Percentiles rank a stretch among this genome's conserved stretches.
phyloP scores from a whole-genome alignment of 1,140 invertebrate genomes.

The Leptinotarsa undecemlineata region DNA sequence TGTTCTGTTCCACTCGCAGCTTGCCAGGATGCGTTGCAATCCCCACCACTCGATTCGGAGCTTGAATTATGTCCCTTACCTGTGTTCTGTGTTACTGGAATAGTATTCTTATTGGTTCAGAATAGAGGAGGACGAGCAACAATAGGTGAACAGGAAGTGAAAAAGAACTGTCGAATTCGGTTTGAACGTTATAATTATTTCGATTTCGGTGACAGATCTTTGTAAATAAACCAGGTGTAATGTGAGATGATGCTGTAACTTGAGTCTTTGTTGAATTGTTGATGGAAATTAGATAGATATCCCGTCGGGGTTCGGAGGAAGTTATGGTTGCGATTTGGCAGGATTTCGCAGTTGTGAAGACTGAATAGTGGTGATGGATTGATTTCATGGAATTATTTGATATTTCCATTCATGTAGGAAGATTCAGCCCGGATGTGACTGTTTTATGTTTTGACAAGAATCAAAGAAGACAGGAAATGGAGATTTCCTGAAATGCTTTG shows the following conservation, averaged over 20 bases:
- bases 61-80: constrained; percentile 25
- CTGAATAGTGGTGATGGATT: constrained; percentile 1
- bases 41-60: constrained; percentile 18
- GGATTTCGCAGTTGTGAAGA: constrained; percentile 10
- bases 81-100: constrained; percentile 21
- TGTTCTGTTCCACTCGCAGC: constrained; percentile 21
- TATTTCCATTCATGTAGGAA: neutral
- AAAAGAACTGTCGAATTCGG: constrained; percentile 21
- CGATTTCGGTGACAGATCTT: constrained; percentile 25
- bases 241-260: constrained; percentile 15
- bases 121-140: constrained; percentile 15
- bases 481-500: too few species aligned
- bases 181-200: constrained; percentile 21
- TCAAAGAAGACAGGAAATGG: too few species aligned
- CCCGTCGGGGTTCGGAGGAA: constrained; percentile 22
- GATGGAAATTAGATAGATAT: constrained; percentile 20
- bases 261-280: constrained; percentile 13
- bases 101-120: constrained; percentile 25
- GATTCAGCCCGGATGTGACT: constrained; percentile 1
- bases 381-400: neutral
- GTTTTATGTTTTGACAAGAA: neutral
- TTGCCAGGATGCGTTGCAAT: constrained; percentile 25
- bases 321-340: constrained; percentile 10
- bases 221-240: constrained; percentile 23
- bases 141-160: constrained; percentile 23